These are phyloP conservation scores for Pygoscelis antarcticus DNA, from an alignment of 2,113 vertebrate genomes.

Conservation along the genomic window DNA sequence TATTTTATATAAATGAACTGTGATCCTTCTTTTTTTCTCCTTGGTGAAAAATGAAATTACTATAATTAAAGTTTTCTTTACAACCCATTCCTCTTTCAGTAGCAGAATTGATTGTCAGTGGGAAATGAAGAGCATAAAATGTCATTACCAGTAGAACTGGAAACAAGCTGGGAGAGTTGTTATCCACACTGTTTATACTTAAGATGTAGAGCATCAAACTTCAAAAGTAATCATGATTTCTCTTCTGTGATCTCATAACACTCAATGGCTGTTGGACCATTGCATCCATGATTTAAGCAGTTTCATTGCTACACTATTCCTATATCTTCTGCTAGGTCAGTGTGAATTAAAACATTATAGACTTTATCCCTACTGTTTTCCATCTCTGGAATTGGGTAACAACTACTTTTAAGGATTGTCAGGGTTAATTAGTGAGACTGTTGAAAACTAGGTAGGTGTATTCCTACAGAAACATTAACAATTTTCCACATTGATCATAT, in stretches of 20 bases:
- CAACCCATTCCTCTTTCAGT: not conserved
- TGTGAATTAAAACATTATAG: not conserved
- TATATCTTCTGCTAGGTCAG: not conserved
- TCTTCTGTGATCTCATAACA: not conserved
- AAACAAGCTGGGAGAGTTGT: not conserved
- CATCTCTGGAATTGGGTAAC: not conserved
- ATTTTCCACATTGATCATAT: not conserved
- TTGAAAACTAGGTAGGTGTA: not conserved
- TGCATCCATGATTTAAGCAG: not conserved
- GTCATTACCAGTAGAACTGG: not conserved
- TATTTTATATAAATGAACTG: constrained; percentile 10
- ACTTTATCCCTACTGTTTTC: not conserved
- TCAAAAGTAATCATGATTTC: not conserved
- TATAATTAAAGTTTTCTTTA: constrained; percentile 18
- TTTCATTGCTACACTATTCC: not conserved
- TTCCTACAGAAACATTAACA: not conserved
- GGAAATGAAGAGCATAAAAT: not conserved
- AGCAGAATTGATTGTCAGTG: not conserved
- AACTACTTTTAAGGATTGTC: not conserved
- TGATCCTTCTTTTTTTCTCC: not conserved
- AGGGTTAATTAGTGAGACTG: not conserved
- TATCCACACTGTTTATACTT: not conserved
- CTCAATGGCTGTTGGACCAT: not conserved
- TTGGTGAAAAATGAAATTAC: not conserved
- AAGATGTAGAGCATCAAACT: not conserved